A percentile compares a stretch with the other conserved stretches of the same genome.
Conservation (phyloP, 2,797 vertebrate genomes). For the Acipenser transmontanus region DNA sequence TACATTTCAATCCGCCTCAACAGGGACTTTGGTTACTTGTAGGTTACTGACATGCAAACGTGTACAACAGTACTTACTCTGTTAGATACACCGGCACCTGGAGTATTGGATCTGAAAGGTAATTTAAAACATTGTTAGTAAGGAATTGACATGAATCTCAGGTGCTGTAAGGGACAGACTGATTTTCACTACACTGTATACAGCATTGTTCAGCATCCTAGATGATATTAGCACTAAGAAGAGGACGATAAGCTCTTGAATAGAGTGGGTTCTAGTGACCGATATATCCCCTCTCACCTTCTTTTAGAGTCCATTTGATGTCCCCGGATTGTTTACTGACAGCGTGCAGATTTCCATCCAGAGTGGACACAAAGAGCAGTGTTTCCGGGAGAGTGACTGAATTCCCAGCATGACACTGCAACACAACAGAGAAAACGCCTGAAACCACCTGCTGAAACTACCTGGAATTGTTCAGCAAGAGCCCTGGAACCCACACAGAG, state of each 20-base stretch:
- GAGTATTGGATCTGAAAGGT: conserved; percentile 80
- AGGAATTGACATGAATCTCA: too few species aligned
- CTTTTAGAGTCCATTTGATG: conserved; percentile 87
- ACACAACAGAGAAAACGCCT: conserved; percentile 1
- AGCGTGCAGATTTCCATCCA: conserved; percentile 86
- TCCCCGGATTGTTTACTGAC: conserved; percentile 85
- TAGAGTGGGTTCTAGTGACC: neutral
- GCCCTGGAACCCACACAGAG: conserved; percentile 4
- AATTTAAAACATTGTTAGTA: too few species aligned
- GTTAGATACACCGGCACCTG: conserved; percentile 80
- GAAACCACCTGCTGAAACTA: neutral
- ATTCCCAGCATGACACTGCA: conserved; percentile 47
- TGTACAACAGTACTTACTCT: conserved; percentile 69
- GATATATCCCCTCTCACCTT: conserved; percentile 59
- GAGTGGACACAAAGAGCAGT: conserved; percentile 82
- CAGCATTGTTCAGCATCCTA: too few species aligned
- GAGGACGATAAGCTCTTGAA: too few species aligned
- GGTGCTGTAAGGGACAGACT: conserved; percentile 15
- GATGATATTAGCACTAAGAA: conserved; percentile 7
- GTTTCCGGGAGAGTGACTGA: conserved; percentile 73
- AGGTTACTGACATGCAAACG: neutral
- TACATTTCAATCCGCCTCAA: too few species aligned
- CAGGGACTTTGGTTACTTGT: neutral
- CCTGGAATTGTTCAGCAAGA: neutral
- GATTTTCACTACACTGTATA: too few species aligned